Conservation (phyloP, 2,113 vertebrate genomes). For the Neopipo cinnamomea region DNA sequence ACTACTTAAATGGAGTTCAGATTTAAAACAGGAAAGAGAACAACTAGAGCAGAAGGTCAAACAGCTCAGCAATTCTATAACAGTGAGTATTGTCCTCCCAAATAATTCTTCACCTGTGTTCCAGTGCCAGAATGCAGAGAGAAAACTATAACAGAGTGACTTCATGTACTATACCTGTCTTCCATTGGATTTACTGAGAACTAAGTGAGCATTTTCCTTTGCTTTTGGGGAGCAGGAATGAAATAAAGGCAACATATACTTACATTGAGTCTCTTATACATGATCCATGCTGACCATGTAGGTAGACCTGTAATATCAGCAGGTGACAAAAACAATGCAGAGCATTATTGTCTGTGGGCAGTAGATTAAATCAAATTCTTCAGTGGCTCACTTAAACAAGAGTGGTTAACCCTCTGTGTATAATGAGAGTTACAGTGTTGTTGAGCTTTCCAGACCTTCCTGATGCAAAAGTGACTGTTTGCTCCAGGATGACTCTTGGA, state of each 20-base stretch:
- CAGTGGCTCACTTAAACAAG: neutral
- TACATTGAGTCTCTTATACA: neutral
- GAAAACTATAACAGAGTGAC: neutral
- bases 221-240: neutral
- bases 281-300: neutral
- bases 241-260: neutral
- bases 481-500: neutral
- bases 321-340: neutral
- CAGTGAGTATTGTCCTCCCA: conserved; percentile 75
- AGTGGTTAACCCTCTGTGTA: neutral
- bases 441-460: neutral
- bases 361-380: neutral
- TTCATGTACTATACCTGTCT: neutral
- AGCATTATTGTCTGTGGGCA: neutral
- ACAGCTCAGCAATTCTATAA: conserved; percentile 95
- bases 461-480: neutral
- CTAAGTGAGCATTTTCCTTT: neutral
- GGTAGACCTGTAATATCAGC: neutral
- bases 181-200: neutral
- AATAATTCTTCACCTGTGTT: neutral
- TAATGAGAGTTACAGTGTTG: neutral
- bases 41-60: conserved; percentile 97
- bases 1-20: conserved; percentile 96
- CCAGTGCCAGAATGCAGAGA: neutral
- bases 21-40: conserved; percentile 94